These are phyloP conservation scores for Hesperophylax magnus DNA, from an alignment of 1,140 invertebrate genomes.

Conservation along the genomic window DNA sequence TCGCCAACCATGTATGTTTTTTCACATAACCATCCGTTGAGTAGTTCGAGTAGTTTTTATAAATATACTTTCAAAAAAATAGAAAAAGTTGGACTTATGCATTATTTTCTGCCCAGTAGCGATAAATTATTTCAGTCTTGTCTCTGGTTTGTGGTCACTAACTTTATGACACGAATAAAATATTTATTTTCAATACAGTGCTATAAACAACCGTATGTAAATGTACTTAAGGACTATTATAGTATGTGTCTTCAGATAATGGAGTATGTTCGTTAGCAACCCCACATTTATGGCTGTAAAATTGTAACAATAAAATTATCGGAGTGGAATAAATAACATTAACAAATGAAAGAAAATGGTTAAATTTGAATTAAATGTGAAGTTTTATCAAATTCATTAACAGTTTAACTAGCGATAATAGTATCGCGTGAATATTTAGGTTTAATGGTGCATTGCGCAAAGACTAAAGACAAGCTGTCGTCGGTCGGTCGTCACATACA, in stretches of 20 bases:
- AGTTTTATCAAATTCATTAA: conserved; percentile 1
- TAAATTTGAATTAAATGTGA: neutral
- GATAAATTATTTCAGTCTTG: too few relatives aligned
- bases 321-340: neutral
- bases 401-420: neutral
- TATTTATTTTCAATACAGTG: neutral
- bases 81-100: too few relatives aligned
- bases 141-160: neutral
- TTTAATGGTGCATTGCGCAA: conserved; percentile 48
- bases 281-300: conserved; percentile 24
- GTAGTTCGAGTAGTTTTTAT: too few relatives aligned
- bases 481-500: conserved; percentile 38
- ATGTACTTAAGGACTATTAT: neutral
- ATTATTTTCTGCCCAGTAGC: too few relatives aligned
- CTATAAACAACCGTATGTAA: neutral
- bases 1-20: too few relatives aligned
- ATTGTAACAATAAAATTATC: conserved; percentile 12
- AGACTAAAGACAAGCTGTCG: conserved; percentile 42
- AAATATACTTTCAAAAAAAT: too few relatives aligned
- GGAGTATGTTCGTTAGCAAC: neutral
- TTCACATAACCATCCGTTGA: too few relatives aligned
- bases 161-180: neutral
- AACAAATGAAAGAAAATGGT: neutral
- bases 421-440: neutral
- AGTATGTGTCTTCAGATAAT: neutral